These are phyloP conservation scores for Aramus guarauna DNA, from an alignment of 2,113 vertebrate genomes.

Conservation along the genomic window DNA sequence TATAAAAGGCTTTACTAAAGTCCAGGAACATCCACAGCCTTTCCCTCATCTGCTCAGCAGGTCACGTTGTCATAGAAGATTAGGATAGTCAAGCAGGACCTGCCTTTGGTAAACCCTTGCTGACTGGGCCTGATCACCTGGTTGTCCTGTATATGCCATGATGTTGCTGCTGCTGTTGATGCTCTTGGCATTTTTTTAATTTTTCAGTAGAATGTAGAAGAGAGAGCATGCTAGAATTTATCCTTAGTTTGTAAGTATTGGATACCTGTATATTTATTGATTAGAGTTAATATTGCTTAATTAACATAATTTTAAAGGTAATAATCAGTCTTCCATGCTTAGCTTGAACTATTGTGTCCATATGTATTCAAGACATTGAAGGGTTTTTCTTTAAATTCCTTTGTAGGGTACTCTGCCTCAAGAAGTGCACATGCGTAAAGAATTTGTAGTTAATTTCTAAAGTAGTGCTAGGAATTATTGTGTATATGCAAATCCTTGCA, in stretches of 20 bases:
- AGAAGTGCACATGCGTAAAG: background rate
- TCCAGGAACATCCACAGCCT: too few species aligned
- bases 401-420: background rate
- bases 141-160: too few species aligned
- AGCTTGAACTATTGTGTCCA: background rate
- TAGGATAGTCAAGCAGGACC: too few species aligned
- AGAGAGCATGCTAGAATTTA: background rate
- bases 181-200: accelerated
- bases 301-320: conserved; percentile 4
- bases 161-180: background rate
- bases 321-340: background rate
- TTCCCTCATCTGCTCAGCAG: too few species aligned
- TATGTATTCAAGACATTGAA: background rate
- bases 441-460: conserved; percentile 3
- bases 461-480: background rate
- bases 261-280: background rate
- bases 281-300: background rate
- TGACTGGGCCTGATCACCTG: too few species aligned
- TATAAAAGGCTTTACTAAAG: too few species aligned
- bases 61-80: too few species aligned
- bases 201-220: background rate
- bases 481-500: background rate
- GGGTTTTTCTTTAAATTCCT: background rate
- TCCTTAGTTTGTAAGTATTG: background rate
- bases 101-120: too few species aligned